phyloP scores from a whole-genome alignment of 1,140 invertebrate species.

The Gonatopus flavifemur region DNA sequence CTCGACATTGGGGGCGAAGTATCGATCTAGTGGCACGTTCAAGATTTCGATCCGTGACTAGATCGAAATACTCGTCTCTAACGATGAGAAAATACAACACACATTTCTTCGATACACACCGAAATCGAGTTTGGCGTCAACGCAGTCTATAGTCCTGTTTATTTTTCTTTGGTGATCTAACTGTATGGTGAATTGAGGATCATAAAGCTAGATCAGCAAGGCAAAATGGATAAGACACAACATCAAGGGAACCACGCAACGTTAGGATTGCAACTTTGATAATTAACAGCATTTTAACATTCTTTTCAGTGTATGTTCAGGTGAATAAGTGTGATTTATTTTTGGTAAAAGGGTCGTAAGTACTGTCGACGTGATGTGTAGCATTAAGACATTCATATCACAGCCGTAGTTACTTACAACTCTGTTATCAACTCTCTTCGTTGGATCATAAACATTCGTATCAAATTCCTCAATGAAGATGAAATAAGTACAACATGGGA shows the following conservation, averaged over 20 bases:
- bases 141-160: constrained; percentile 17
- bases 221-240: constrained; percentile 48
- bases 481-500: constrained; percentile 46
- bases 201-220: constrained; percentile 69
- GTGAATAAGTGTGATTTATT: neutral
- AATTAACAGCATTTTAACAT: no score
- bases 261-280: no score
- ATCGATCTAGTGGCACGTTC: constrained; percentile 47
- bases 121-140: no score
- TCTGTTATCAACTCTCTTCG: constrained; percentile 28
- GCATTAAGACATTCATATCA: constrained; percentile 54
- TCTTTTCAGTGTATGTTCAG: no score
- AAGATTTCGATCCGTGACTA: constrained; percentile 56
- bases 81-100: constrained; percentile 13
- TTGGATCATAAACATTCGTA: neutral
- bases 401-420: constrained; percentile 61
- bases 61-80: constrained; percentile 57
- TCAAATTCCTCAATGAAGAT: neutral
- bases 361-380: constrained; percentile 60
- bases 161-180: constrained; percentile 66
- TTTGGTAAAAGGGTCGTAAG: constrained; percentile 41
- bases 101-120: no score
- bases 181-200: constrained; percentile 58
- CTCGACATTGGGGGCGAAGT: constrained; percentile 36
- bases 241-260: constrained; percentile 21